Percentiles rank a stretch among this genome's conserved stretches.
phyloP scores from a whole-genome alignment of 2,113 vertebrate genomes.

The Phyllopteryx taeniolatus region DNA sequence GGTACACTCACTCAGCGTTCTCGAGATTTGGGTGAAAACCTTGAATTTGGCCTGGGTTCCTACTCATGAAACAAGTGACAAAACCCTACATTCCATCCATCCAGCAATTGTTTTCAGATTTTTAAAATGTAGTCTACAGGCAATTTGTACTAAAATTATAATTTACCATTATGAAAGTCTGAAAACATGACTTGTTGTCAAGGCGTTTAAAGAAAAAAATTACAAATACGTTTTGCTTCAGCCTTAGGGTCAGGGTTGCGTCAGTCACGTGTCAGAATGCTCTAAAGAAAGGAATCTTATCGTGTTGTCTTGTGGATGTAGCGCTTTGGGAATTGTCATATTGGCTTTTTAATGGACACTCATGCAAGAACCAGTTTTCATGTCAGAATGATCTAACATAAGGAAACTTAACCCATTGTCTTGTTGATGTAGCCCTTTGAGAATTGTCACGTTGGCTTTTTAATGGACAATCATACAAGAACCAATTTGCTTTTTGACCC shows the following conservation, averaged over 20 bases:
- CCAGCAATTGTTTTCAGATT: slow-evolving; percentile 3
- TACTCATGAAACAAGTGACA: slow-evolving; percentile 18
- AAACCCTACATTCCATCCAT: slow-evolving; percentile 1
- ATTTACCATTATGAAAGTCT: background rate
- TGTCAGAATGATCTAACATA: background rate
- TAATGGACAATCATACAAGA: background rate
- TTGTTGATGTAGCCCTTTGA: background rate
- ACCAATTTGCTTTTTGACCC: slow-evolving; percentile 16
- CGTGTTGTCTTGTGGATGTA: background rate
- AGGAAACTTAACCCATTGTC: background rate
- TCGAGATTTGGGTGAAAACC: slow-evolving; percentile 39
- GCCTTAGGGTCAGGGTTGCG: background rate
- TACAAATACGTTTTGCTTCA: background rate
- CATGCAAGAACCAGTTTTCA: background rate
- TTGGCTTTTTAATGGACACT: slow-evolving; percentile 5
- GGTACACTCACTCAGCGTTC: slow-evolving; percentile 35
- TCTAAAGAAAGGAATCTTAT: background rate
- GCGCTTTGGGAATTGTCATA: background rate
- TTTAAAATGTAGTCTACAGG: background rate
- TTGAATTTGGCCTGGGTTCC: slow-evolving; percentile 21
- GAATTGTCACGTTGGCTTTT: background rate
- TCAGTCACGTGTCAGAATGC: background rate
- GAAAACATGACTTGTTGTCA: background rate
- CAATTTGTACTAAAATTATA: background rate
- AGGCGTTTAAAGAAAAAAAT: background rate